Evolutionary conservation across 2,797 vertebrate species (phyloP).

Genomic region (Aselliscus stoliczkanus): DNA sequence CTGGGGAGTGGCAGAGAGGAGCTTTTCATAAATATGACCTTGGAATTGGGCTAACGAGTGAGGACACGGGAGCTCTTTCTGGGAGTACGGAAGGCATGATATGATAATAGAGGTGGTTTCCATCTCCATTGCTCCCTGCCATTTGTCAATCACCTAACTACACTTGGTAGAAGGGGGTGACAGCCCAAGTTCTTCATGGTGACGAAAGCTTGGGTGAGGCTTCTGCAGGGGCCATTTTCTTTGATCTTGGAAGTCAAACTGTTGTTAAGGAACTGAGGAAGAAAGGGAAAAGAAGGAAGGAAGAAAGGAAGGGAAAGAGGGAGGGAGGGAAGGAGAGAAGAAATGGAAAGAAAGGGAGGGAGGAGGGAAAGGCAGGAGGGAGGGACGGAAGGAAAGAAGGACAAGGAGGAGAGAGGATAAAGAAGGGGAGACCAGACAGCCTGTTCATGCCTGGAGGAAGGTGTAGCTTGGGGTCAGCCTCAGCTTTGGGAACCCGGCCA

Average conservation of each 20-base stretch:
- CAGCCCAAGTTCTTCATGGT: neutral
- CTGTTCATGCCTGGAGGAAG: conserved; percentile 40
- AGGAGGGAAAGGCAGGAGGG: neutral
- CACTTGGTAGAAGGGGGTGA: neutral
- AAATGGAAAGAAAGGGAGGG: too few species aligned
- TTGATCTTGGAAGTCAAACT: neutral
- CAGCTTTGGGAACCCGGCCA: conserved; percentile 82
- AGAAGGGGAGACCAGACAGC: neutral
- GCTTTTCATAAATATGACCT: conserved; percentile 63
- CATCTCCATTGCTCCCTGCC: conserved; percentile 33
- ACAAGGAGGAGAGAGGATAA: neutral
- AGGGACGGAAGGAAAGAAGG: neutral
- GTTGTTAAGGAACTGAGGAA: neutral
- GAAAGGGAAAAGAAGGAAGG: neutral
- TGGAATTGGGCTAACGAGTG: conserved; percentile 32
- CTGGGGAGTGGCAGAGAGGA: conserved; percentile 32
- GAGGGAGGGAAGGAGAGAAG: too few species aligned
- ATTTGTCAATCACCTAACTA: conserved; percentile 52
- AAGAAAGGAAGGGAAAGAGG: neutral
- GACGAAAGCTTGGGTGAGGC: neutral
- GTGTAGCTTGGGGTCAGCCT: conserved; percentile 72
- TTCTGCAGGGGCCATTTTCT: neutral
- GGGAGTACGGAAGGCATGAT: neutral
- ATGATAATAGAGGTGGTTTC: conserved; percentile 53
- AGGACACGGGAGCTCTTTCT: conserved; percentile 39